phyloP scores from a whole-genome alignment of 2,113 vertebrate genomes.

The Archilochus colubris region DNA sequence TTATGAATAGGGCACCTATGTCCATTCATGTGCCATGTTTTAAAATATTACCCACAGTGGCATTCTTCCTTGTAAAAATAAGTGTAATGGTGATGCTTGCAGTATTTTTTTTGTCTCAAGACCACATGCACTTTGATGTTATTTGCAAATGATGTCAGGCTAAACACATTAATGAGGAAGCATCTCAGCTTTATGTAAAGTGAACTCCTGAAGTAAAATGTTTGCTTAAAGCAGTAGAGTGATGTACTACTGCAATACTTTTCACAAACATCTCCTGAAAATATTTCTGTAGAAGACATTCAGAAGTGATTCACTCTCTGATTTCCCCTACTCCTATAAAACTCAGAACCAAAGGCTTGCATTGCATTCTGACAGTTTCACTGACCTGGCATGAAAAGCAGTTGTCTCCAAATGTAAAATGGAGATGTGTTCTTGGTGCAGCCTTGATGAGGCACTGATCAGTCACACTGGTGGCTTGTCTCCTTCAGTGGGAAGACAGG shows the following conservation, averaged over 20 bases:
- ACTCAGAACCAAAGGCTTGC: neutral
- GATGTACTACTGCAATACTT: neutral
- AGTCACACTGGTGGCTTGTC: neutral
- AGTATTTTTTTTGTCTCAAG: neutral
- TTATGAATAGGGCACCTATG: neutral
- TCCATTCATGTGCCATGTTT: neutral
- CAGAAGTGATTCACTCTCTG: neutral
- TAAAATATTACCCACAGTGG: neutral
- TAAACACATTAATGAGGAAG: neutral
- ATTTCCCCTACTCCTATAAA: neutral
- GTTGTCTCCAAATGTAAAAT: neutral
- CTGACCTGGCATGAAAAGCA: neutral
- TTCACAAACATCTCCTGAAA: neutral
- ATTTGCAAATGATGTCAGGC: neutral
- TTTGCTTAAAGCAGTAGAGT: neutral
- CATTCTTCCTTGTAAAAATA: neutral
- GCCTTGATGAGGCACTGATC: neutral
- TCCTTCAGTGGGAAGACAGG: neutral
- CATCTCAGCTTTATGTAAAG: neutral
- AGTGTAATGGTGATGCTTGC: neutral
- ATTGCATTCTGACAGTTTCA: neutral
- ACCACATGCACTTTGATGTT: neutral
- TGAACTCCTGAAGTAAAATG: neutral
- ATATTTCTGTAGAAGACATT: neutral
- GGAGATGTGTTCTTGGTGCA: neutral